phyloP scores from a whole-genome alignment of 2,797 vertebrate species.

The Telmatherina bonti region DNA sequence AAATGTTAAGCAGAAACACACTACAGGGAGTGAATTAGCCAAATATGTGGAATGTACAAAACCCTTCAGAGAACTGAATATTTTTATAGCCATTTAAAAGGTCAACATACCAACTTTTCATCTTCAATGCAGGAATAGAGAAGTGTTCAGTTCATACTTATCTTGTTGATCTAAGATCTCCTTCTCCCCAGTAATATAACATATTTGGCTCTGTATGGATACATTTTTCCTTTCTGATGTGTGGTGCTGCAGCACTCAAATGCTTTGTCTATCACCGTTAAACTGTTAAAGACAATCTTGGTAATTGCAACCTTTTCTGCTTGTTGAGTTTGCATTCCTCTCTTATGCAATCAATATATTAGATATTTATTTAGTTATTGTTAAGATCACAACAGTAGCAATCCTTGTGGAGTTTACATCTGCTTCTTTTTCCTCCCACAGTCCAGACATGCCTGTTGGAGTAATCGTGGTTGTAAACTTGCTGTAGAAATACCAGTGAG shows the following conservation, averaged over 20 bases:
- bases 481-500: not conserved
- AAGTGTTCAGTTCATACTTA: not conserved
- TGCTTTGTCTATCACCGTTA: not conserved
- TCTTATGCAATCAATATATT: not conserved
- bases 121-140: not conserved
- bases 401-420: not conserved
- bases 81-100: not conserved
- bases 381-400: not conserved
- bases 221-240: not conserved
- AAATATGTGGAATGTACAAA: not conserved
- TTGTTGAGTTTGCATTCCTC: not conserved
- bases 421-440: not conserved
- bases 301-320: not conserved
- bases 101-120: constrained; percentile 7
- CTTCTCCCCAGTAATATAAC: too few relatives aligned
- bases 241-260: not conserved
- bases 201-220: too few relatives aligned
- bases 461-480: not conserved
- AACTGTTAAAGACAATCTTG: constrained; percentile 1
- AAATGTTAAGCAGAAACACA: constrained; percentile 34
- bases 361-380: not conserved
- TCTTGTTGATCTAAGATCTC: not conserved
- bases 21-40: constrained; percentile 39
- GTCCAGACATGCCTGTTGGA: not conserved
- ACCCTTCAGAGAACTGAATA: not conserved